Base-by-base conservation (phyloP, 2,888 invertebrate genomes). In the Mythimna lalbum region DNA sequence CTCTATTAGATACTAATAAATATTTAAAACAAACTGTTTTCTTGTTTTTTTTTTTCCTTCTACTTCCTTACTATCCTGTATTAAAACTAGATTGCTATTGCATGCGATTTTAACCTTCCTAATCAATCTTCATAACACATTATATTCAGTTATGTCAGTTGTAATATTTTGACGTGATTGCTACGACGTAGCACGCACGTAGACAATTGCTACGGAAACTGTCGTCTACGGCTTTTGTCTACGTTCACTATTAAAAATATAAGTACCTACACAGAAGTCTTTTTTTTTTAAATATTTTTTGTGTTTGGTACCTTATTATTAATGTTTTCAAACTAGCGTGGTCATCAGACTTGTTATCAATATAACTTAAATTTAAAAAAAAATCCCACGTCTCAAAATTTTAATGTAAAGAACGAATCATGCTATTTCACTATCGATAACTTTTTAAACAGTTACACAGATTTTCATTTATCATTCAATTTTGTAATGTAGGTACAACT, bases 181-280 rank as follows among this genome's bases (percentile, higher is more conserved):
- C 63, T 72, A 63, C 65, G 78, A 31, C 72, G 82, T 78, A 78
- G 78, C 77, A 6, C 23, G 2, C 36, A 53, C 62, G 55, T 76
- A 75, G 80, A 67, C 67, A 12, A 56, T 12, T 36, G 76, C 80
- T 76, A 76, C 76, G 76, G 19, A 14, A 61, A 19, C 7, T 56
- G 27, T 14, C 31, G 33, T 43, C 69, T 47, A 43, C 60, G 55
- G 10, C 23, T 63, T 64, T 52, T 3, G 17, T 57, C 56, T 61
- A 57, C 43, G 31, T 57, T 47, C 0, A 17, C 31, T 10, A 36
- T 1, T 14, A 43, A 43, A 43, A 43, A 43, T 6, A 43, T 17
- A 1, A 33, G 1, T 43, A 43, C 43, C 6, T 43, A 43, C 17
- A 43, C 43, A 43, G 43, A 43, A 43, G 39, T 14, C 1, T 43